Conservation (phyloP, 2,113 vertebrate genomes). For the Siniperca chuatsi region DNA sequence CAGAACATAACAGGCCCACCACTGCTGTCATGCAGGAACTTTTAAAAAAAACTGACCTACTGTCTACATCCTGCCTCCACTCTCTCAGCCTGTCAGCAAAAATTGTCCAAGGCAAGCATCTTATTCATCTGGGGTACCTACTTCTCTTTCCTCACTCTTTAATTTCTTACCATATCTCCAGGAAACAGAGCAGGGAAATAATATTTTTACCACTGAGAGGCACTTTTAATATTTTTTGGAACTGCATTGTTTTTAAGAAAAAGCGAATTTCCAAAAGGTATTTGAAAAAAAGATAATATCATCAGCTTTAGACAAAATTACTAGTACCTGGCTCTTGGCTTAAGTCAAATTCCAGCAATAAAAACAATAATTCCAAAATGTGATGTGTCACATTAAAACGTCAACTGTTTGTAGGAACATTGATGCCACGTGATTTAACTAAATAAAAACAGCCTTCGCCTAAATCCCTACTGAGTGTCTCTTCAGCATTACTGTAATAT, state of each 20-base stretch:
- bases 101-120: background rate
- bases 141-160: constrained; percentile 3
- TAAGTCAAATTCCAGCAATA: constrained; percentile 36
- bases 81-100: constrained; percentile 19
- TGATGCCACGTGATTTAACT: background rate
- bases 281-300: background rate
- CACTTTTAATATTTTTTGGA: background rate
- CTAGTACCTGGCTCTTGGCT: background rate
- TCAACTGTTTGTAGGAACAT: background rate
- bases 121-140: background rate
- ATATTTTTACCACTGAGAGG: background rate
- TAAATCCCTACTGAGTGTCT: background rate
- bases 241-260: background rate
- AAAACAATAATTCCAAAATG: background rate
- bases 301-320: background rate
- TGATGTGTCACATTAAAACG: background rate
- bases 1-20: background rate
- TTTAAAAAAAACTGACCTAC: constrained; percentile 11
- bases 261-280: background rate
- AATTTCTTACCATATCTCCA: background rate
- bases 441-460: background rate
- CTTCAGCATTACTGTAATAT: background rate
- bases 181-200: background rate
- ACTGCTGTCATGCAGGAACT: background rate
- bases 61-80: background rate